These are phyloP conservation scores for Macroteleia sp. DNA, from an alignment of 2,888 invertebrate genomes.

Conservation along the genomic window DNA sequence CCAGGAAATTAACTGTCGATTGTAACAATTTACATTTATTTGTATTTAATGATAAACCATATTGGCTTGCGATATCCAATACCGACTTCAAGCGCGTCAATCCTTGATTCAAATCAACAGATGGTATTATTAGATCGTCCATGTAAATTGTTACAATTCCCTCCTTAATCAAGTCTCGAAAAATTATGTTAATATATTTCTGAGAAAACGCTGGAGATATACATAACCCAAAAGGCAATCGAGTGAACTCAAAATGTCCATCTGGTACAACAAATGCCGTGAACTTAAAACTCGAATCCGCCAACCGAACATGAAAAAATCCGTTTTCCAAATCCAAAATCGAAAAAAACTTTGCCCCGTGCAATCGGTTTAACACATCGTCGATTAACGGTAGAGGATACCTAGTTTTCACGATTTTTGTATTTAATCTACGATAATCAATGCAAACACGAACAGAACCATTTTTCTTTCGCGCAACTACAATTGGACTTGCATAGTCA, in stretches of 20 bases:
- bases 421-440: constrained; percentile 63
- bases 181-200: constrained; percentile 8
- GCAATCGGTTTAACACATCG: constrained; percentile 9
- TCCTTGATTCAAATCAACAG: too few relatives aligned
- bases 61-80: too few relatives aligned
- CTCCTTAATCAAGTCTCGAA: not conserved
- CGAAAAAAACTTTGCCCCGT: not conserved
- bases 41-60: too few relatives aligned
- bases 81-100: too few relatives aligned
- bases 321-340: constrained; percentile 59
- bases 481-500: constrained; percentile 69
- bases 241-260: constrained; percentile 10
- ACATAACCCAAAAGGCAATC: constrained; percentile 5
- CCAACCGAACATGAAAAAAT: constrained; percentile 1
- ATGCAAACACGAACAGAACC: constrained; percentile 72
- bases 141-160: constrained; percentile 3
- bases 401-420: constrained; percentile 24
- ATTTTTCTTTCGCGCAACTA: constrained; percentile 44
- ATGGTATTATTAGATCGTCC: not conserved
- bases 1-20: too few relatives aligned
- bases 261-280: not conserved
- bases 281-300: not conserved
- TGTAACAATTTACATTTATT: too few relatives aligned
- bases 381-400: constrained; percentile 19
- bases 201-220: not conserved